phyloP scores from a whole-genome alignment of 2,797 vertebrate genomes.

The Sebastes nivosus region DNA sequence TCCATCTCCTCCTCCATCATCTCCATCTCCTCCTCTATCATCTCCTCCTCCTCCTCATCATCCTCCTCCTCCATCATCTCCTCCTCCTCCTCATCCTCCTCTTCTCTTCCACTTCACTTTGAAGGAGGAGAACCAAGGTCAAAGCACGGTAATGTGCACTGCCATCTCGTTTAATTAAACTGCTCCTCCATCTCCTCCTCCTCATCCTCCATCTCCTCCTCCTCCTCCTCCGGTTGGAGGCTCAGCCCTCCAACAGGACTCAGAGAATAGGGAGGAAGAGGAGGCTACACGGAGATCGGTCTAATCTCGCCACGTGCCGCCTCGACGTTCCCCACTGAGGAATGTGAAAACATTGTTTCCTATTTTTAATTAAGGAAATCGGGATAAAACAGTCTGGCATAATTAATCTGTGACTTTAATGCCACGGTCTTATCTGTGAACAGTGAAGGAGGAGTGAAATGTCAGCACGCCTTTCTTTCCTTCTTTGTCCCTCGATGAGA shows the following conservation, averaged over 20 bases:
- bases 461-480: conserved; percentile 6
- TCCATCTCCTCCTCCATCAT: neutral
- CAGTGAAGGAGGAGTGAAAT: conserved; percentile 21
- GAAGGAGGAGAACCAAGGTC: no score
- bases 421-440: conserved; percentile 15
- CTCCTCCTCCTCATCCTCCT: no score
- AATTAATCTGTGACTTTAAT: conserved; percentile 51
- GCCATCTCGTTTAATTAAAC: no score
- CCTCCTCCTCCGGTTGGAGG: neutral
- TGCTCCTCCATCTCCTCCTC: no score
- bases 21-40: neutral
- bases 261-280: conserved; percentile 22
- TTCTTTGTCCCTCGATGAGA: neutral
- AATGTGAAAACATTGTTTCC: conserved; percentile 40
- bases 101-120: no score
- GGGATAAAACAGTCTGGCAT: conserved; percentile 37
- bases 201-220: no score
- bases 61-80: no score
- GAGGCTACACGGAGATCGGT: conserved; percentile 36
- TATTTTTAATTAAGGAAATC: conserved; percentile 59
- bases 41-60: no score
- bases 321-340: conserved; percentile 7
- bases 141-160: no score
- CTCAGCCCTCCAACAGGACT: conserved; percentile 6
- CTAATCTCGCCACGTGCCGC: conserved; percentile 11